Base-by-base conservation (phyloP, 2,888 invertebrate species). In the Catotricha subobsoleta region DNA sequence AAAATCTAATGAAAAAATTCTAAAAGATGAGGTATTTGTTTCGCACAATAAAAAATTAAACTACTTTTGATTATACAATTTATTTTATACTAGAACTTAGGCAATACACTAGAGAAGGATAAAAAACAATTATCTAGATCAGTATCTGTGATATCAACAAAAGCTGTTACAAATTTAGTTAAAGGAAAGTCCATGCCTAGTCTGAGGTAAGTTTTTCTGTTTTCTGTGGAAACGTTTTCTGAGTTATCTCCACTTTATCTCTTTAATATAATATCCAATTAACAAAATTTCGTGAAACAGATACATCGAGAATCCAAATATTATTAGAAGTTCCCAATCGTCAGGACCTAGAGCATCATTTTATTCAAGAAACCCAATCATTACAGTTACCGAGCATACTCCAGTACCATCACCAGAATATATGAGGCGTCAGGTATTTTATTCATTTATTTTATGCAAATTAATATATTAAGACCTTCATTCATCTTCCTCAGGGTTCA, bases 131-230 rank as follows among this genome's bases (percentile, higher is more conserved):
- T 83, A 39, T 73, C 78, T 0, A 71, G 78, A 48, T 81, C 79
- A 2, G 75, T 74, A 33, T 72, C 82, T 1, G 73, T 73, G 39
- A 69, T 73, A 41, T 74, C 76, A 35, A 76, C 76, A 48, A 66
- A 70, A 2, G 68, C 72, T 0, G 66, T 71, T 13, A 71, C 73
- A 40, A 86, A 83, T 61, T 68, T 91, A 39, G 80, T 86, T 45
- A 87, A 92, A 68, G 91, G 92, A 45, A 91, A 91, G 66, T 92
- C 91, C 68, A 90, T 94, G 90, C 92, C 92, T 3, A 90, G 90
- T 56, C 67, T 92, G 46, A 88, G 88, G 90, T 90, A 66, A 66
- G 67, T 52, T 45, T 31, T 31, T 38, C 12, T 16, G 16, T 37
- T 37, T 7, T 21, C 15, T 23, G 15, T n/a, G n/a, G n/a, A 7